Evolutionary conservation across 2,888 invertebrate species (phyloP), one percentile per base, ranked within the genome.

Genomic region (Gymnocheta viridis): DNA sequence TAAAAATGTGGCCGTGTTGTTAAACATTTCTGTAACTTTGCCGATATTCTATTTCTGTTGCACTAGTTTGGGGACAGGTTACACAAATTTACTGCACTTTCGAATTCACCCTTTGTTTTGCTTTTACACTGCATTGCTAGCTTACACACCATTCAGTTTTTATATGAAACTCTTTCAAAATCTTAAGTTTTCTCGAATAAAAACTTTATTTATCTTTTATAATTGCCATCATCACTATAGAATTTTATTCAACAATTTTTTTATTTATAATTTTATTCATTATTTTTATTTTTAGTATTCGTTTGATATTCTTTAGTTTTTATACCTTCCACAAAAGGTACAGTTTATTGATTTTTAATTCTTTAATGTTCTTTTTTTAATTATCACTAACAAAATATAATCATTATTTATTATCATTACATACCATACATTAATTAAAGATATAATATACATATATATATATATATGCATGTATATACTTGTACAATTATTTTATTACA

Each of bases 221-320:
- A 86, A 85, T 86, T 80, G 72, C 72, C 80, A 77, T 72, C 76
- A 77, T 80, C 80, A 84, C 72, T 80, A 82, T 82, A 69, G 70
- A 79, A 80, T 82, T 80, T 80, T 74, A 82, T 84, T 82, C 76
- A 85, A 82, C 78, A 81, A 76, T 73, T 69, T 76, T 69, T 79
- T 81, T 76, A 41, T 58, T 78, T 66, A 76, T 62, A 51, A 22
- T 49, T 47, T 44, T 70, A 27, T 83, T 74, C 27, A 49, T 79
- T 80, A 70, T 79, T 64, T 82, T 79, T 80, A 70, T 79, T 64
- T 82, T 70, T 81, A 54, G 78, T 86, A 84, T 85, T 86, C 86
- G 85, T 86, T 86, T 87, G 84, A 86, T 87, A 85, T 86, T 85
- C 51, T 77, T 77, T 62, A 84, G 80, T 72, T 81, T 84, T 81